Percentiles rank a stretch among this genome's conserved stretches.
Conservation (phyloP, 2,888 invertebrate species). For the Harmothoe impar region DNA sequence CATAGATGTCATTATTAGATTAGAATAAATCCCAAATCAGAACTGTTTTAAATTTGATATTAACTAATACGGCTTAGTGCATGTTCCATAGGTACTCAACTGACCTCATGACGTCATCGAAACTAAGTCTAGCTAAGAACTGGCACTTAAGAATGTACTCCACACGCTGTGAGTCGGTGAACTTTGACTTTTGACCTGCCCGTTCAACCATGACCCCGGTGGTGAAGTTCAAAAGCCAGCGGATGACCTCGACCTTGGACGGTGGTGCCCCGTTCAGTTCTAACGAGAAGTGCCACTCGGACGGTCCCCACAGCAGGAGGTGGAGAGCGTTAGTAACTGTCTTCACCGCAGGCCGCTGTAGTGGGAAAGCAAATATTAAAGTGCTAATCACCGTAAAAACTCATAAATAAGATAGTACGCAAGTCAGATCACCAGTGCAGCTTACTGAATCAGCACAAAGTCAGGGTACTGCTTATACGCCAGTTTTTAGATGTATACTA, state of each 20-base stretch:
- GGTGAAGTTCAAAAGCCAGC: slow-evolving; percentile 64
- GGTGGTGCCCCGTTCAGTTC: slow-evolving; percentile 14
- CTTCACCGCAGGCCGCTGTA: slow-evolving; percentile 59
- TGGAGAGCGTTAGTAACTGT: slow-evolving; percentile 51
- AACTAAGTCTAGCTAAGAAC: slow-evolving; percentile 54
- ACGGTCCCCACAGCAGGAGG: slow-evolving; percentile 64
- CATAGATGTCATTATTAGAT: too few species aligned
- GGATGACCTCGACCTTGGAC: slow-evolving; percentile 59
- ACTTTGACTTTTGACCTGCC: background rate
- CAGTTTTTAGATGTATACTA: too few species aligned
- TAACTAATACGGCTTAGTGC: too few species aligned
- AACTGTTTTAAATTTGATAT: too few species aligned
- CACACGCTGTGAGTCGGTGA: background rate
- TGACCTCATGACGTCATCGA: slow-evolving; percentile 27
- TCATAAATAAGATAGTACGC: too few species aligned
- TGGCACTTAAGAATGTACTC: slow-evolving; percentile 40
- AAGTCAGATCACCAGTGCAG: too few species aligned
- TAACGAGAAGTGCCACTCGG: slow-evolving; percentile 57
- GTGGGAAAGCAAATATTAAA: background rate
- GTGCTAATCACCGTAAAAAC: too few species aligned
- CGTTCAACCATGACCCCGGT: slow-evolving; percentile 62
- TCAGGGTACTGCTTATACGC: too few species aligned
- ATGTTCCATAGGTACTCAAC: slow-evolving; percentile 49
- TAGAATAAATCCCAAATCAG: slow-evolving; percentile 30
- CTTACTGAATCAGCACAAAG: too few species aligned